Evolutionary conservation across 1,140 invertebrate species (phyloP).

Genomic region (Zaprionus vittiger): DNA sequence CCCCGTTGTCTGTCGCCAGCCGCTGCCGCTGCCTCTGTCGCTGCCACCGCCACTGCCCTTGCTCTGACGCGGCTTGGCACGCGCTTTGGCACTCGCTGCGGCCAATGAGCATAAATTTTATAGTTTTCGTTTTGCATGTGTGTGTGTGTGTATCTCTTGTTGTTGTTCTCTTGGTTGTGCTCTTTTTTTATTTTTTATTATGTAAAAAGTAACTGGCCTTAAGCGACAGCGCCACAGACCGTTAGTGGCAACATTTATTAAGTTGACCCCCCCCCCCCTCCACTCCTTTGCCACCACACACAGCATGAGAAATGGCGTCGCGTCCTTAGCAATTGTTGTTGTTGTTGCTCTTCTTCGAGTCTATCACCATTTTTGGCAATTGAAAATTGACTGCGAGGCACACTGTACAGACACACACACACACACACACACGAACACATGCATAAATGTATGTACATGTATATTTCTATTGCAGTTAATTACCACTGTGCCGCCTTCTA

Average conservation of each 20-base stretch:
- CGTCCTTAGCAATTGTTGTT: slow-evolving; percentile 12
- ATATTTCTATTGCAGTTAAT: slow-evolving; percentile 26
- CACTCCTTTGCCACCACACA: neutral
- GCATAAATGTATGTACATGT: neutral
- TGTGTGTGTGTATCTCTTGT: slow-evolving; percentile 11
- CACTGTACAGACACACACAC: slow-evolving; percentile 12
- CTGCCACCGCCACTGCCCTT: slow-evolving; percentile 3
- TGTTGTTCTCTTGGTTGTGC: slow-evolving; percentile 20
- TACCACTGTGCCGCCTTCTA: slow-evolving; percentile 16
- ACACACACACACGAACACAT: slow-evolving; percentile 34
- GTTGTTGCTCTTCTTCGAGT: slow-evolving; percentile 12
- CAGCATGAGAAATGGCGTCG: slow-evolving; percentile 26
- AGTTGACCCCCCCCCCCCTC: neutral
- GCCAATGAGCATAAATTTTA: slow-evolving; percentile 51
- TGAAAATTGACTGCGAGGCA: slow-evolving; percentile 9
- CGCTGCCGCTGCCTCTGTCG: neutral
- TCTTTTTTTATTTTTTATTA: slow-evolving; percentile 41
- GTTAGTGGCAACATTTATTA: slow-evolving; percentile 42
- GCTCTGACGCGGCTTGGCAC: slow-evolving; percentile 39
- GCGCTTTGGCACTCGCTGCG: slow-evolving; percentile 42
- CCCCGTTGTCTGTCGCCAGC: slow-evolving; percentile 23
- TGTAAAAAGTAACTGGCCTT: slow-evolving; percentile 53
- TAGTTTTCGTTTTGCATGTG: slow-evolving; percentile 39
- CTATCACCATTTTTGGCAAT: slow-evolving; percentile 41
- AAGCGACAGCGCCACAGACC: slow-evolving; percentile 35